Percentiles rank a stretch among this genome's conserved stretches.
Conservation (phyloP, 2,797 vertebrate genomes). For the Euphonia xanthogaster region DNA sequence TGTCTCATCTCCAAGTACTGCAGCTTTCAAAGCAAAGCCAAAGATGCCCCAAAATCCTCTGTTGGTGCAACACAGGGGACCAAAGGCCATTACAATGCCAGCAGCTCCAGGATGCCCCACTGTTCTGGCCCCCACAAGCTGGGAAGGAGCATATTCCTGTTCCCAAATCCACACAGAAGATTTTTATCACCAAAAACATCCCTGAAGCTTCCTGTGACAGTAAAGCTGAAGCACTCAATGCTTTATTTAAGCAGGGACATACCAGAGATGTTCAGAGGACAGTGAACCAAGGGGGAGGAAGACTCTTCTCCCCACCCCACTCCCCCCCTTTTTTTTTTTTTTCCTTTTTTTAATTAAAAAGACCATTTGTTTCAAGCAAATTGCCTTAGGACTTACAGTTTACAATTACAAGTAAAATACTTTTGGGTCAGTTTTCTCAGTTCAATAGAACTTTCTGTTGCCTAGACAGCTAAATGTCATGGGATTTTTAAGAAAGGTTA, state of each 20-base stretch:
- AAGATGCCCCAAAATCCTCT: not conserved
- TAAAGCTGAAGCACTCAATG: not conserved
- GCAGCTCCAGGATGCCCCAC: not conserved
- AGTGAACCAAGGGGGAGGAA: not conserved
- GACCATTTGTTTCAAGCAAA: constrained; percentile 64
- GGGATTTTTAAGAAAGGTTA: constrained; percentile 77
- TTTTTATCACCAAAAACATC: not conserved
- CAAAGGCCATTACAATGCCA: not conserved
- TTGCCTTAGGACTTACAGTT: constrained; percentile 66
- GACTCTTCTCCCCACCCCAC: not conserved
- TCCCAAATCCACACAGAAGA: not conserved
- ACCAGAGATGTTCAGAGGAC: not conserved
- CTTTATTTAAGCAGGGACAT: constrained; percentile 15
- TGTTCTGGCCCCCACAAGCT: rapidly evolving
- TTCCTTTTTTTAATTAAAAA: not conserved
- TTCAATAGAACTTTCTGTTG: constrained; percentile 78
- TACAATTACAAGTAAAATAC: constrained; percentile 68
- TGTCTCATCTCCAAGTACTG: not conserved
- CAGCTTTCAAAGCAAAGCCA: not conserved
- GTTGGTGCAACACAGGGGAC: not conserved
- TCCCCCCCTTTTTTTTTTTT: not conserved
- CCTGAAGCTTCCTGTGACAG: not conserved
- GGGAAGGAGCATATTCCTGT: not conserved
- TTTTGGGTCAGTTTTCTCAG: constrained; percentile 45
- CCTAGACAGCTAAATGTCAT: constrained; percentile 74